Evolutionary conservation across 2,888 invertebrate species (phyloP).

Genomic region (Synergus itoensis): DNA sequence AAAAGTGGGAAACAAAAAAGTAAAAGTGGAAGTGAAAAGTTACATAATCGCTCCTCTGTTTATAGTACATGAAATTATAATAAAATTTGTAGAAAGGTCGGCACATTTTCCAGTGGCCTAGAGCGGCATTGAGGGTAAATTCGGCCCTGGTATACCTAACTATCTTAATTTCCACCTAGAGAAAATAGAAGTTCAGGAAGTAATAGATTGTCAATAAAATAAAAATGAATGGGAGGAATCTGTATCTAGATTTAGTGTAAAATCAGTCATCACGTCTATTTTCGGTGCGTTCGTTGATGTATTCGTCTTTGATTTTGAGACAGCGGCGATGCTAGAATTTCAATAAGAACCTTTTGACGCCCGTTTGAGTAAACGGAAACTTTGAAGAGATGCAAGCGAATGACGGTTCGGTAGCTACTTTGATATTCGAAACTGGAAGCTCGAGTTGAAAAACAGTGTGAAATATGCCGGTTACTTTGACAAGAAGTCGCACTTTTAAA

Average conservation of each 20-base stretch:
- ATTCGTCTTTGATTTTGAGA: constrained; percentile 43
- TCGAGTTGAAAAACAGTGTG: constrained; percentile 48
- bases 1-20: no score
- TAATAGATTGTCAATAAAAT: neutral
- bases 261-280: constrained; percentile 48
- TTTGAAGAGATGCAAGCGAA: constrained; percentile 45
- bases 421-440: constrained; percentile 58
- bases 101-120: no score
- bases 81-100: no score
- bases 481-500: constrained; percentile 39
- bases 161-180: neutral
- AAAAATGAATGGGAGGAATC: neutral
- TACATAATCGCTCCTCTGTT: no score
- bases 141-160: no score
- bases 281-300: constrained; percentile 48
- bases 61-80: no score
- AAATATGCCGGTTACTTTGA: constrained; percentile 44
- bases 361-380: constrained; percentile 50
- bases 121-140: no score
- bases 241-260: constrained; percentile 1
- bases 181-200: neutral
- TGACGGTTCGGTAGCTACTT: constrained; percentile 54
- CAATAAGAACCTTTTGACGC: constrained; percentile 56
- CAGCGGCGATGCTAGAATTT: constrained; percentile 52
- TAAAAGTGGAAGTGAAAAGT: no score